phyloP scores from a whole-genome alignment of 2,797 vertebrate species.

The Channallabes apus region DNA sequence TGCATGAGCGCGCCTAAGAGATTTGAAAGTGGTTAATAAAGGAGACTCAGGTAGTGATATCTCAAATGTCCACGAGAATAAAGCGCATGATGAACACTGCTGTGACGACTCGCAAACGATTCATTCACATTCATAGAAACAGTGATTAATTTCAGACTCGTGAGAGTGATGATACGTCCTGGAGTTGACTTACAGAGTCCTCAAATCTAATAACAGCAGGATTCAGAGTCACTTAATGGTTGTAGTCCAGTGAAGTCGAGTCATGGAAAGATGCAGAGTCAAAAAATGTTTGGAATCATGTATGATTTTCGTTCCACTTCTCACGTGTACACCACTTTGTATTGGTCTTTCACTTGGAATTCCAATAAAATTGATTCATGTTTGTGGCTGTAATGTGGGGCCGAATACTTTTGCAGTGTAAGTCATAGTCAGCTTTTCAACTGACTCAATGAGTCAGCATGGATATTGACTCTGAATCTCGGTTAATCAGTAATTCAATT shows the following conservation, averaged over 20 bases:
- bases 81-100: not conserved
- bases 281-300: too few species aligned
- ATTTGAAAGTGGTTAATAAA: constrained; percentile 6
- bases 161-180: not conserved
- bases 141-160: not conserved
- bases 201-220: not conserved
- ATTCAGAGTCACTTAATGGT: not conserved
- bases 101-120: not conserved
- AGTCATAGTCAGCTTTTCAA: too few species aligned
- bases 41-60: not conserved
- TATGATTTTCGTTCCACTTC: too few species aligned
- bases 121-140: not conserved
- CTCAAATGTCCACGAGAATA: not conserved
- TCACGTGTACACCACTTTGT: too few species aligned
- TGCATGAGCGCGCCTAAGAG: not conserved
- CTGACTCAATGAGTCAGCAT: too few species aligned
- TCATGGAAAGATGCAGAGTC: too few species aligned
- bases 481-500: too few species aligned
- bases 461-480: too few species aligned
- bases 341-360: too few species aligned
- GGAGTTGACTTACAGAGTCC: not conserved
- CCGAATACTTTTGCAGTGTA: too few species aligned
- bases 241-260: not conserved
- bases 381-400: too few species aligned
- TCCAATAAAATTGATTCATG: too few species aligned